Base-by-base conservation (phyloP, 1,140 invertebrate species). In the Cataglyphis hispanica region DNA sequence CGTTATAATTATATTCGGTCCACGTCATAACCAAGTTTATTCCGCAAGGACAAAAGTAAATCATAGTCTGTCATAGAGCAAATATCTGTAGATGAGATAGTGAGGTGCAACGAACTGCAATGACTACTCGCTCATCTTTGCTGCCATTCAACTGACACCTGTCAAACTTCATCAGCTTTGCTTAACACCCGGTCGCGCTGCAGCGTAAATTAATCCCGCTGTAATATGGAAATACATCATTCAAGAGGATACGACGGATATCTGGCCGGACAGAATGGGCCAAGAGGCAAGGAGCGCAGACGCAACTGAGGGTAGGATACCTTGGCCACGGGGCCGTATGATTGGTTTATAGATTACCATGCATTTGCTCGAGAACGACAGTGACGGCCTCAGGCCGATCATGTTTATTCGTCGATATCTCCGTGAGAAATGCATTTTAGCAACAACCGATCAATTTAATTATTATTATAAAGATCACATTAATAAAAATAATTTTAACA, bases 181-280 rank as follows among this genome's bases (percentile, higher is more conserved):
- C 84, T 87, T 81, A 83, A 86, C 53, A 83, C 61, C 77, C 86
- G 66, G 61, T 50, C 70, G 72, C 75, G 81, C 37, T 43, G 46
- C 74, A 86, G 85, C 85, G 83, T 69, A 83, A 91, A 93, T 94
- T 94, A 94, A 93, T 93, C 89, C 88, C 86, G 87, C 91, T 92
- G 92, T 93, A 94, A 92, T 94, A 94, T 94, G 93, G 93, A 94
- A 94, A 94, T 94, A 90, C 87, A 76, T 90, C 60, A 85, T 88
- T 86, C 87, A 88, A 85, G 77, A 66, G 86, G 87, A 89, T 87
- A 89, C 37, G 46, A 66, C 31, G 75, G 74, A 86, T 89, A 84
- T 86, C 80, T 76, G 81, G 46, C 53, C 83, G 53, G 56, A 81
- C 72, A 66, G 76, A 60, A 25, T 64, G 64, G 70, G 56, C 67